These are phyloP conservation scores for Rhinella marina DNA, from an alignment of 2,797 vertebrate genomes.

Conservation along the genomic window DNA sequence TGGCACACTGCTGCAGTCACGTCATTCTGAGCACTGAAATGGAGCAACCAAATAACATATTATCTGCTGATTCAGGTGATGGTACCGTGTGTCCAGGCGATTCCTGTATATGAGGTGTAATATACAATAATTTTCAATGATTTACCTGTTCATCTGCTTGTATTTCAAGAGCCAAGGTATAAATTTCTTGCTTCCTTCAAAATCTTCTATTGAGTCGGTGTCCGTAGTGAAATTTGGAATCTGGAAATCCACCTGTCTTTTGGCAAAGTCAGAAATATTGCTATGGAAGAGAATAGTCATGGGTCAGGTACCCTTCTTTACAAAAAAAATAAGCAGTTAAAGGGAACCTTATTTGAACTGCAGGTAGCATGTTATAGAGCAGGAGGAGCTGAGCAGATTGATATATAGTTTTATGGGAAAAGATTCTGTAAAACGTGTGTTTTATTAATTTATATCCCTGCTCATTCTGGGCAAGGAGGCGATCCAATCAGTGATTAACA, in stretches of 20 bases:
- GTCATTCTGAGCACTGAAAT: constrained; percentile 41
- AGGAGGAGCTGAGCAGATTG: no score
- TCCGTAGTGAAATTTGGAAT: constrained; percentile 28
- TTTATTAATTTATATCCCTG: no score
- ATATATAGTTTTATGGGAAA: no score
- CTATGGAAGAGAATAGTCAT: constrained; percentile 33
- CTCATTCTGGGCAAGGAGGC: no score
- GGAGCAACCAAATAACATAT: constrained; percentile 4
- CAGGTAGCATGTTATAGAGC: no score
- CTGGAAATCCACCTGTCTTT: constrained; percentile 37
- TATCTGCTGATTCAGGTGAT: background rate
- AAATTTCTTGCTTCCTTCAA: constrained; percentile 51
- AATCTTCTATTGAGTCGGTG: constrained; percentile 21
- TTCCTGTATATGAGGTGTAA: background rate
- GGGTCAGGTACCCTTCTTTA: background rate
- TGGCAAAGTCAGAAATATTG: constrained; percentile 43
- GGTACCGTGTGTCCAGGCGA: background rate
- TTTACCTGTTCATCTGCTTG: constrained; percentile 65
- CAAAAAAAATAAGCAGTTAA: no score
- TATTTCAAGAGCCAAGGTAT: constrained; percentile 63
- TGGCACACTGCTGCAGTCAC: constrained; percentile 58
- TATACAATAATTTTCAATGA: background rate
- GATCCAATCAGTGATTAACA: no score
- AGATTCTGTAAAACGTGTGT: no score
- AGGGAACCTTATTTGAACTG: no score